Percentiles rank a stretch among this genome's conserved stretches.
Conservation (phyloP, 2,113 vertebrate species). For the Eonycteris spelaea region DNA sequence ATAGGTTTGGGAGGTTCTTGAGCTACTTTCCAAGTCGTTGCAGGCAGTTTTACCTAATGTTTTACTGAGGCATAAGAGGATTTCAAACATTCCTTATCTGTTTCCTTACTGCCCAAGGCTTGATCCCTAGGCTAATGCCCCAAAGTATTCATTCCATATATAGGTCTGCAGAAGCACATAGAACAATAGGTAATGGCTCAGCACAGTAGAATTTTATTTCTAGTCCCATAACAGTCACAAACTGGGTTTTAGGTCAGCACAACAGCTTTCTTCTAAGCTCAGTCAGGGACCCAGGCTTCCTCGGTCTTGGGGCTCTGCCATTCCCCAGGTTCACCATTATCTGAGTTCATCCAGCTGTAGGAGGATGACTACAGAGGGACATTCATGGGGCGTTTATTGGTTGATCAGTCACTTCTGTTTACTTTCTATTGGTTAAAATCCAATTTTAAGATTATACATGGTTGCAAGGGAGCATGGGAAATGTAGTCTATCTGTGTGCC, state of each 20-base stretch:
- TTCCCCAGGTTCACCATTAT: not conserved
- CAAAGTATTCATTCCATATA: accelerated
- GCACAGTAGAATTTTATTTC: not conserved
- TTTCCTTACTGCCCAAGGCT: not conserved
- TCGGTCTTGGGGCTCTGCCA: not conserved
- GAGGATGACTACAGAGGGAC: not conserved
- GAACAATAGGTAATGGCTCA: not conserved
- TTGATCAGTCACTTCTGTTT: not conserved
- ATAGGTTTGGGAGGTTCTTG: not conserved
- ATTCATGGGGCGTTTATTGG: not conserved
- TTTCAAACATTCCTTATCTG: not conserved
- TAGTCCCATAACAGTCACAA: not conserved
- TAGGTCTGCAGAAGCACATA: not conserved
- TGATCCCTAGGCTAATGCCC: not conserved
- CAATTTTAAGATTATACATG: accelerated
- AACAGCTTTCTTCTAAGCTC: not conserved
- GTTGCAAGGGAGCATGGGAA: not conserved
- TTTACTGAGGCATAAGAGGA: not conserved
- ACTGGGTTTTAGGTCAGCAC: not conserved
- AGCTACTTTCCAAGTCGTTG: not conserved
- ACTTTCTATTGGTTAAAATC: not conserved
- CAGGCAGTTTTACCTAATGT: not conserved
- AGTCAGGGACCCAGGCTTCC: not conserved
- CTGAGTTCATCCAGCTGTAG: not conserved
- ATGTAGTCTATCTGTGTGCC: not conserved